Percentiles rank a stretch among this genome's conserved stretches.
phyloP scores from a whole-genome alignment of 2,113 vertebrate species.

The Ondatra zibethicus region DNA sequence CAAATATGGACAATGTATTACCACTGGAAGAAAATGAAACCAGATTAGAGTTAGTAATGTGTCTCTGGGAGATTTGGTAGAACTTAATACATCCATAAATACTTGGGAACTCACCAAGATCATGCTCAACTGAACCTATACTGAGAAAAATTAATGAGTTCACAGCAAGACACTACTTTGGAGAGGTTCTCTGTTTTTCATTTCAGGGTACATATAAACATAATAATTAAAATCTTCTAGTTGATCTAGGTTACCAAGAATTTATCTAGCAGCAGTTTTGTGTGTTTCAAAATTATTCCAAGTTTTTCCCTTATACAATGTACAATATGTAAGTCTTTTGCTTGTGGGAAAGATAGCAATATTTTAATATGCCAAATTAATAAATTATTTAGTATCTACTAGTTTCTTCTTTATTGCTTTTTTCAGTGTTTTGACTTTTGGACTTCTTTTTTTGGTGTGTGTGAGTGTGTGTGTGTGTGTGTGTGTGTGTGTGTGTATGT shows the following conservation, averaged over 20 bases:
- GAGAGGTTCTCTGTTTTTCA: neutral
- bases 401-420: neutral
- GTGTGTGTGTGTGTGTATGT: neutral
- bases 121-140: neutral
- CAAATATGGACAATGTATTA: neutral
- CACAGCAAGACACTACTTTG: neutral
- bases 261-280: neutral
- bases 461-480: neutral
- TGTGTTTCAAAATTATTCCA: neutral
- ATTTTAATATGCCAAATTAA: neutral
- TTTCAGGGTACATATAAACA: conserved; percentile 14
- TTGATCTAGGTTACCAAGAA: neutral
- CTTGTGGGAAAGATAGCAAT: neutral
- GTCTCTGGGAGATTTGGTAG: neutral
- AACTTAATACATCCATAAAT: neutral
- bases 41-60: neutral
- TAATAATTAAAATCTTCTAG: neutral
- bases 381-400: neutral
- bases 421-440: neutral
- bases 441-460: neutral
- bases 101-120: neutral
- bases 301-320: neutral
- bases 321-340: neutral
- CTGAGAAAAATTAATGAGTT: conserved; percentile 1
- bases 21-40: conserved; percentile 7